Percentiles rank a stretch among this genome's conserved stretches.
Conservation (phyloP, 2,888 invertebrate species). For the Raillietiella orientalis region DNA sequence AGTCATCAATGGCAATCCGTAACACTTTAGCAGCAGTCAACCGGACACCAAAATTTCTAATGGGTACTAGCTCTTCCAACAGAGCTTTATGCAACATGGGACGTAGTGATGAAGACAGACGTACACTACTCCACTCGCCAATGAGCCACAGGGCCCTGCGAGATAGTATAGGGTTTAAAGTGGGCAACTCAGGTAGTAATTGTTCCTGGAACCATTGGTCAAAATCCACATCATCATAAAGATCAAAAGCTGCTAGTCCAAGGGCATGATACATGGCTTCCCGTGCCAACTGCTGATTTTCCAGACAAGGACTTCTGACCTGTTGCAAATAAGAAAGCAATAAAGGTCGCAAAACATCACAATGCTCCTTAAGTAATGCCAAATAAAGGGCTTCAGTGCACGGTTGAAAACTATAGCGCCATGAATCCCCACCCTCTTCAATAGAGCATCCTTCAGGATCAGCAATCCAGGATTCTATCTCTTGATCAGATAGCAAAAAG, state of each 20-base stretch:
- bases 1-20: constrained; percentile 55
- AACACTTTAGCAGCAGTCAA: constrained; percentile 56
- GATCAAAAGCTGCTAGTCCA: constrained; percentile 52
- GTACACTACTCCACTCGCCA: constrained; percentile 32
- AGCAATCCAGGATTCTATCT: constrained; percentile 54
- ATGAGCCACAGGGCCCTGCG: constrained; percentile 57
- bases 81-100: constrained; percentile 33
- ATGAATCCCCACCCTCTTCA: constrained; percentile 71
- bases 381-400: constrained; percentile 60
- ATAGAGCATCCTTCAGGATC: constrained; percentile 77
- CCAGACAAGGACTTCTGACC: constrained; percentile 26
- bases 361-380: constrained; percentile 46
- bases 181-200: constrained; percentile 42
- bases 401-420: constrained; percentile 60
- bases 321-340: constrained; percentile 32
- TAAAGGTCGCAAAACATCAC: constrained; percentile 32
- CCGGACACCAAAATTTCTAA: constrained; percentile 20
- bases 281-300: constrained; percentile 43
- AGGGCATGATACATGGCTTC: constrained; percentile 83
- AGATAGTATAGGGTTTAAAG: no score
- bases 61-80: not conserved
- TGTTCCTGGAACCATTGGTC: constrained; percentile 66
- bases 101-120: constrained; percentile 38
- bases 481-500: constrained; percentile 46
- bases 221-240: constrained; percentile 75